Base-by-base conservation (phyloP, 2,888 invertebrate species). In the Papilio gigon region DNA sequence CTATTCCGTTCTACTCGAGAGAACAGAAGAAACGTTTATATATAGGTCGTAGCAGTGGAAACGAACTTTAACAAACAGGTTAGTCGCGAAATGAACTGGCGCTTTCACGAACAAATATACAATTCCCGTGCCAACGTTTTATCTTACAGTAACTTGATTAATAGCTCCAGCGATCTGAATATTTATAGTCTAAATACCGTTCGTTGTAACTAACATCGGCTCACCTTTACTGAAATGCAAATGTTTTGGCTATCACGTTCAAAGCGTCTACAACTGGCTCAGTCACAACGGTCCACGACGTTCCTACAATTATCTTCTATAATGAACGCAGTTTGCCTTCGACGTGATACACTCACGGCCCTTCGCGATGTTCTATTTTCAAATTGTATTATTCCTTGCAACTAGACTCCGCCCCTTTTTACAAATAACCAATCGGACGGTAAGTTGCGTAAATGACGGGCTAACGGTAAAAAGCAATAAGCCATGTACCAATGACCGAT, bases 261-360 rank as follows among this genome's bases (percentile, higher is more conserved):
- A 78, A 78, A 81, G 76, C 75, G 78, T 76, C 72, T 61, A 35
- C 79, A 80, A 76, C 80, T 78, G 75, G 80, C 81, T 80, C 80
- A 77, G 71, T 70, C 72, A 80, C 79, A 65, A 72, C 67, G 68
- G 63, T 71, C 68, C 62, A 75, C 73, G 75, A 74, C 78, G 75
- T 78, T 80, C 75, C 73, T 75, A 74, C 75, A 75, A 80, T 80
- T 81, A 78, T 76, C 75, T 77, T 73, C 72, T 59, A 62, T 65
- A 59, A 58, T 60, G 25, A 66, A 66, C 35, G 37, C 60, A 59
- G 25, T 42, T 70, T 65, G 58, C 47, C 61, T 67, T 42, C 22
- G 6, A 30, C 8, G 27, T 27, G 20, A 42, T 56, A 61, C 33
- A 53, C n/a, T n/a, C n/a, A n/a, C n/a, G n/a, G n/a, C n/a, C n/a